Evolutionary conservation across 37 sponge, comb jelly and placozoan genomes (phyloP).

Genomic region (Amphimedon queenslandica): DNA sequence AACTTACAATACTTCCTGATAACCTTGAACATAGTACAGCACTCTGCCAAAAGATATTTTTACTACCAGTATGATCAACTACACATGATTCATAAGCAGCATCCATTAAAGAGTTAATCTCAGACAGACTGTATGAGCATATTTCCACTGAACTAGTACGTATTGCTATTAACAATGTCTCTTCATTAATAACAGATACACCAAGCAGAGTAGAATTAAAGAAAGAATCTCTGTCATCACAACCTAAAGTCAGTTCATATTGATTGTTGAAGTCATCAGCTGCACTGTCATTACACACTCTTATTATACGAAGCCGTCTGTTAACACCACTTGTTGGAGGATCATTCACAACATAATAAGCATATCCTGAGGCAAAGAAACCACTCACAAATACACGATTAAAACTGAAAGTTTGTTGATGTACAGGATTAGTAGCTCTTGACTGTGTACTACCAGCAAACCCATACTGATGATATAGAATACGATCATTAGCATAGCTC

Average conservation of each 20-base stretch:
- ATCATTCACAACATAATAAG: constrained; percentile 10
- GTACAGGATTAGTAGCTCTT: background rate
- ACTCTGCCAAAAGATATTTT: background rate
- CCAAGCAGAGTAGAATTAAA: background rate
- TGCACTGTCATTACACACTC: constrained; percentile 5
- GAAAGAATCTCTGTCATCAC: background rate
- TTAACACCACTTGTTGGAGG: background rate
- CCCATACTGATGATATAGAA: background rate
- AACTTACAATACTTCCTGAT: too few species aligned
- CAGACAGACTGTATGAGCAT: constrained; percentile 7
- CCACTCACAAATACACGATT: constrained; percentile 1
- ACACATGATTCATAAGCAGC: background rate
- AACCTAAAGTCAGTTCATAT: constrained; percentile 5
- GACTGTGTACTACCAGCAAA: background rate
- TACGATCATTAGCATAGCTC: background rate
- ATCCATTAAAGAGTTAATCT: constrained; percentile 7
- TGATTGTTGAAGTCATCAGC: background rate
- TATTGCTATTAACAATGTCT: background rate
- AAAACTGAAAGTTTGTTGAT: background rate
- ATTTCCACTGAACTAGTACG: background rate
- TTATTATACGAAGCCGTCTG: background rate
- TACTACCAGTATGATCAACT: background rate
- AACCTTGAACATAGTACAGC: too few species aligned
- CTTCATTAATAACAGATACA: background rate
- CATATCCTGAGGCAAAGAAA: background rate